Base-by-base conservation (phyloP, 2,888 invertebrate genomes). In the Busseola fusca region DNA sequence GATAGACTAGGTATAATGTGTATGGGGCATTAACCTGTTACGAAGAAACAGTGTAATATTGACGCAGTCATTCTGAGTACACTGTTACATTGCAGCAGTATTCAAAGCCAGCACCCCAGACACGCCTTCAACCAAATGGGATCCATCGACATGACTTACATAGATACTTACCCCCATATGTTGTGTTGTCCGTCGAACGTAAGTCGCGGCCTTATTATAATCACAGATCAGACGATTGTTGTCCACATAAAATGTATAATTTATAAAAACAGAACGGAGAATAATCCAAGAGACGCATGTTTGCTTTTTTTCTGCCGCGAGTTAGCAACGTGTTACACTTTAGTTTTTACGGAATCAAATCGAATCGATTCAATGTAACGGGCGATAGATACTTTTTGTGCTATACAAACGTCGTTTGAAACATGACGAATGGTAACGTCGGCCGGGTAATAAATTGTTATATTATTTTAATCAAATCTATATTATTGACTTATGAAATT, bases 221-320 rank as follows among this genome's bases (percentile, higher is more conserved):
- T 95, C 93, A 94, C 94, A 95, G 92, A 95, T 95, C 89, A 93
- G 93, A 82, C 93, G 93, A 94, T 95, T 94, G 94, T 95, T 94
- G 92, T 89, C 91, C 87, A 89, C 91, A 91, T 93, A 91, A 93
- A 91, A 95, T 94, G 93, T 92, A 93, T 95, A 93, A 94, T 94
- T 93, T 94, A 95, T 94, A 91, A 91, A 93, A 91, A 88, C 91
- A 87, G 89, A 90, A 90, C 90, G 88, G 84, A 88, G 89, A 90
- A 91, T 89, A 90, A 89, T 88, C 88, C 84, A 72, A 82, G 85
- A 88, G 88, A 88, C 82, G 87, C 84, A 87, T 87, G 88, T 86
- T 90, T 82, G 77, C 72, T 90, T 93, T 93, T 71, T 93, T 91
- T 88, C 82, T 79, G 71, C 69, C 81, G 86, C 85, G 86, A 88